Evolutionary conservation across 1,140 invertebrate genomes (phyloP).

Genomic region (Spodoptera litura): DNA sequence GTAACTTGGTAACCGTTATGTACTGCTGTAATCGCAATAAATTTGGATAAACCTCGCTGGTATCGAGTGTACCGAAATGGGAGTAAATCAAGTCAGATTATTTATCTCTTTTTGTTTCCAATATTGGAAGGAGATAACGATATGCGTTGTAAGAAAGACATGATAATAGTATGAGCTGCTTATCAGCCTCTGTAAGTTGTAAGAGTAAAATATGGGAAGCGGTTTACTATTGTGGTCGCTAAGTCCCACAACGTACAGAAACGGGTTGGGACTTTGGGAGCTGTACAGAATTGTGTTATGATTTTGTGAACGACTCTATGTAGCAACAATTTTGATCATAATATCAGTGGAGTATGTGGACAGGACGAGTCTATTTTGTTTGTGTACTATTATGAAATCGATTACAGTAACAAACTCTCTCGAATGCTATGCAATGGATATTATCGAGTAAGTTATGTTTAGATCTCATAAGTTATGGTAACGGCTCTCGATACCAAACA

Average conservation of each 20-base stretch:
- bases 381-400: too few species aligned
- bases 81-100: slow-evolving; percentile 66
- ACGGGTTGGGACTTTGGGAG: neutral
- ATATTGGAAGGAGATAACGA: slow-evolving; percentile 11
- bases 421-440: too few species aligned
- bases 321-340: neutral
- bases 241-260: neutral
- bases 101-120: slow-evolving; percentile 46
- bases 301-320: neutral
- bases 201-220: slow-evolving; percentile 26
- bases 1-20: slow-evolving; percentile 38
- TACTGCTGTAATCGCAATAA: slow-evolving; percentile 44
- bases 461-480: too few species aligned
- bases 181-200: slow-evolving; percentile 32
- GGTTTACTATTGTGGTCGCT: slow-evolving; percentile 15
- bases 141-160: slow-evolving; percentile 13
- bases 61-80: slow-evolving; percentile 46
- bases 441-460: too few species aligned
- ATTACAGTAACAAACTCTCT: too few species aligned
- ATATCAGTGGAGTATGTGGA: too few species aligned
- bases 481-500: too few species aligned
- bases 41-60: slow-evolving; percentile 41
- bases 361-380: too few species aligned
- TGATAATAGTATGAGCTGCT: slow-evolving; percentile 34
- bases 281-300: neutral